Percentiles rank a stretch among this genome's conserved stretches.
phyloP scores from a whole-genome alignment of 2,113 vertebrate species.

The Gorsachius goisagi region DNA sequence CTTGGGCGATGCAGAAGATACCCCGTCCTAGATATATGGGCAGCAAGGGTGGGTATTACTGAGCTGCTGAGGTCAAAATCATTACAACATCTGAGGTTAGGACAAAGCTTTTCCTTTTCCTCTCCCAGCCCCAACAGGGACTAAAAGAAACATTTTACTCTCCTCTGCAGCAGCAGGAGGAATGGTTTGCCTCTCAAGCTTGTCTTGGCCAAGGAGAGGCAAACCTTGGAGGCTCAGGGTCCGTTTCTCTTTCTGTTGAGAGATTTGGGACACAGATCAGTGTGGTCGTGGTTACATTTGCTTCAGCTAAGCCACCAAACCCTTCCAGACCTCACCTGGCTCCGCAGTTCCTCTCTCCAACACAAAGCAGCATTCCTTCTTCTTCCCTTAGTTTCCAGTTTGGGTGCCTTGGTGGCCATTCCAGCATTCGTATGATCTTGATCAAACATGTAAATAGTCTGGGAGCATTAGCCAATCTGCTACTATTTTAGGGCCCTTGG shows the following conservation, averaged over 20 bases:
- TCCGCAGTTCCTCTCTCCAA: not conserved
- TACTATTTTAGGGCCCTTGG: not conserved
- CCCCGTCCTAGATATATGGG: not conserved
- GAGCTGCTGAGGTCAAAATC: not conserved
- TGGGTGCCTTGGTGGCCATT: not conserved
- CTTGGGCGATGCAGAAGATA: not conserved
- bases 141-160: not conserved
- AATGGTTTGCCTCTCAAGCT: not conserved
- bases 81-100: not conserved
- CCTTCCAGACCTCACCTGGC: too few relatives aligned
- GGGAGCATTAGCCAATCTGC: not conserved
- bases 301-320: not conserved
- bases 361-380: not conserved
- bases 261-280: not conserved
- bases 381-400: not conserved
- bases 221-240: not conserved
- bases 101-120: not conserved
- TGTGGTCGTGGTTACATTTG: not conserved
- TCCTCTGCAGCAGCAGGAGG: rapidly evolving
- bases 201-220: not conserved
- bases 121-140: not conserved
- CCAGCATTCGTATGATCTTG: not conserved
- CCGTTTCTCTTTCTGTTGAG: not conserved
- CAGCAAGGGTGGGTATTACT: not conserved
- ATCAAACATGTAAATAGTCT: not conserved